Conservation (phyloP, 2,888 invertebrate species). For the Coelinius sp. region DNA sequence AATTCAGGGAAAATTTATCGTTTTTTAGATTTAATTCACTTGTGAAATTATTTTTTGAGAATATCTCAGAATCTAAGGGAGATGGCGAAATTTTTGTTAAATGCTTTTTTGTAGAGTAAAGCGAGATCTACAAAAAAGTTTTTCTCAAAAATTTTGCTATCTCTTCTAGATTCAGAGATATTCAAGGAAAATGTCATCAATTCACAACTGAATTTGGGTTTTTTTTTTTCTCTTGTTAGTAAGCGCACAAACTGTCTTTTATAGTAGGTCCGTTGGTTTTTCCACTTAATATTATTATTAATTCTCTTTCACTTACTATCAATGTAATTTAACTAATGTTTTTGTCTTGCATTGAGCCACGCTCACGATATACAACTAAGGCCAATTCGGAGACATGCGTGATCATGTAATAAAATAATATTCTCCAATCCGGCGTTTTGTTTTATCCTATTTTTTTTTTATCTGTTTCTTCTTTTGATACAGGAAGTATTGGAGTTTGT, state of each 20-base stretch:
- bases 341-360: constrained; percentile 14
- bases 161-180: not conserved
- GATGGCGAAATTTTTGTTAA: not conserved
- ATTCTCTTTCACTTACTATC: constrained; percentile 18
- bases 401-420: constrained; percentile 40
- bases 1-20: constrained; percentile 30
- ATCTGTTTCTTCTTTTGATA: not conserved
- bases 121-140: not conserved
- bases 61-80: not conserved
- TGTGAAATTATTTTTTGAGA: constrained; percentile 24
- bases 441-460: not conserved
- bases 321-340: constrained; percentile 25
- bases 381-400: constrained; percentile 52
- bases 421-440: constrained; percentile 24
- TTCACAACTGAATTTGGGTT: constrained; percentile 29
- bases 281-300: constrained; percentile 35
- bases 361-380: constrained; percentile 41
- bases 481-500: constrained; percentile 8
- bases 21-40: constrained; percentile 22
- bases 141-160: not conserved
- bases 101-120: not conserved
- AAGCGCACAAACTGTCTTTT: constrained; percentile 68
- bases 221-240: constrained; percentile 54
- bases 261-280: constrained; percentile 61
- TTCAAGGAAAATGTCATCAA: not conserved